phyloP scores from a whole-genome alignment of 2,888 invertebrate genomes.

The Monoplex corrugatus region DNA sequence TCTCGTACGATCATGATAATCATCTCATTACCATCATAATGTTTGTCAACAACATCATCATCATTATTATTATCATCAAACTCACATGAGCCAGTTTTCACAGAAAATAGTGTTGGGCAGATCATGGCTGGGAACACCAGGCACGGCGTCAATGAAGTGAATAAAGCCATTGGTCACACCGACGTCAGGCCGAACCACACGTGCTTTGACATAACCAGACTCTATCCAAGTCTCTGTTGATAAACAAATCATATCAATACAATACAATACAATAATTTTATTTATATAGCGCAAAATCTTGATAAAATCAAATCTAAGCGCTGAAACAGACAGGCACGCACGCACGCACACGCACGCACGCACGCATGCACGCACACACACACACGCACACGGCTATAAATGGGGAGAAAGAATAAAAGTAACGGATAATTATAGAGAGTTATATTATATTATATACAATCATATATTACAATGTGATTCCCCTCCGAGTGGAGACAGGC shows the following conservation, averaged over 20 bases:
- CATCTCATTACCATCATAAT: too few relatives aligned
- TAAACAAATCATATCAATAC: background rate
- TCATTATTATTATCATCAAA: constrained; percentile 18
- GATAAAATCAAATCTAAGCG: too few relatives aligned
- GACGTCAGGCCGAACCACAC: constrained; percentile 92
- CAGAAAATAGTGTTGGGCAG: constrained; percentile 58
- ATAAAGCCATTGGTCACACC: constrained; percentile 69
- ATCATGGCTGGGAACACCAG: constrained; percentile 64
- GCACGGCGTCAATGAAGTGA: constrained; percentile 67
- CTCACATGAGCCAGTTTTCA: constrained; percentile 61
- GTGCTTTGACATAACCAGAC: constrained; percentile 95
- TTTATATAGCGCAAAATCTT: background rate
- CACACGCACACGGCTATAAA: too few relatives aligned
- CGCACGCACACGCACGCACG: too few relatives aligned
- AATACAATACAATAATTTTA: background rate
- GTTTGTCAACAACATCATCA: background rate
- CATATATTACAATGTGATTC: too few relatives aligned
- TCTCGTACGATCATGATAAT: too few relatives aligned
- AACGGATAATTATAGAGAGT: too few relatives aligned
- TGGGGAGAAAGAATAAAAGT: too few relatives aligned
- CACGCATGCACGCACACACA: too few relatives aligned
- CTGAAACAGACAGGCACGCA: too few relatives aligned
- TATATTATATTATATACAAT: too few relatives aligned
- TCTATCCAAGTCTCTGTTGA: constrained; percentile 90
- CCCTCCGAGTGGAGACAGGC: too few relatives aligned